These are phyloP conservation scores for Nixonia krombeini DNA, from an alignment of 1,140 invertebrate species.

Conservation along the genomic window DNA sequence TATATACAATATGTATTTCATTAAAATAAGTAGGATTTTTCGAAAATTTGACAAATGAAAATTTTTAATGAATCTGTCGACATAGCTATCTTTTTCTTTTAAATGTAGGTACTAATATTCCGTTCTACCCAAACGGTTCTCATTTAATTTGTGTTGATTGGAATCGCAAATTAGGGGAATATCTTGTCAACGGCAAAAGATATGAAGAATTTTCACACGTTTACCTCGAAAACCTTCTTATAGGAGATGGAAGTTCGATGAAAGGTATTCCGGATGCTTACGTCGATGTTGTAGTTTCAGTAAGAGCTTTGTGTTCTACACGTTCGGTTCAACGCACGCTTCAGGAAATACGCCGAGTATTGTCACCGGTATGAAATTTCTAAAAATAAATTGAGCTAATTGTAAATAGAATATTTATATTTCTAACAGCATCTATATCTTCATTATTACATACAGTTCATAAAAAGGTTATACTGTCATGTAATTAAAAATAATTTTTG, in stretches of 20 bases:
- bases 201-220: constrained; percentile 60
- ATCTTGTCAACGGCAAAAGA: constrained; percentile 51
- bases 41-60: not conserved
- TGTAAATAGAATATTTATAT: too few species aligned
- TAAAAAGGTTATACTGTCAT: too few species aligned
- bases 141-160: constrained; percentile 62
- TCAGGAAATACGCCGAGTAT: constrained; percentile 57
- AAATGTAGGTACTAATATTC: constrained; percentile 66
- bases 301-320: constrained; percentile 60
- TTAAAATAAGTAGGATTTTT: too few species aligned
- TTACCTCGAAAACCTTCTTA: constrained; percentile 55
- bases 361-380: constrained; percentile 54
- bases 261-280: constrained; percentile 47
- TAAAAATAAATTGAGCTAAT: not conserved
- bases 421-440: too few species aligned
- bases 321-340: constrained; percentile 52
- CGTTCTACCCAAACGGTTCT: constrained; percentile 58
- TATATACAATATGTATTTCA: too few species aligned
- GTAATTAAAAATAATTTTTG: too few species aligned
- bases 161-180: constrained; percentile 58
- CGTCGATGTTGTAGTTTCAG: constrained; percentile 61
- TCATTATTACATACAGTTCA: too few species aligned
- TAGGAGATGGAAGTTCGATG: constrained; percentile 60
- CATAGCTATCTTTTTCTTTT: not conserved
- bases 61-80: not conserved